These are phyloP conservation scores for Notothenia rossii DNA, from an alignment of 2,113 vertebrate species.

Conservation along the genomic window DNA sequence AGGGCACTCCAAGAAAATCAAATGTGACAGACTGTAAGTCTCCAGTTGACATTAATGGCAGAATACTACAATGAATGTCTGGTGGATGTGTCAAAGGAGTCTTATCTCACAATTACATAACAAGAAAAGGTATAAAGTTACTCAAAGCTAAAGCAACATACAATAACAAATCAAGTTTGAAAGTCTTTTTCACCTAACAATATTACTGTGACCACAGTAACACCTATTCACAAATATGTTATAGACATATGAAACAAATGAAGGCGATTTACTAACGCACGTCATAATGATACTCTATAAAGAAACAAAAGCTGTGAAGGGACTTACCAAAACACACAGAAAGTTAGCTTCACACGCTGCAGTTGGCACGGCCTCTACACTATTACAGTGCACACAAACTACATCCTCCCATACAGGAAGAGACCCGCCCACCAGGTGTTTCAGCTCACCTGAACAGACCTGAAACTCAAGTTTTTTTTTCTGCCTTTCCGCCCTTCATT, in stretches of 20 bases:
- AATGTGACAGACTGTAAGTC: slow-evolving; percentile 18
- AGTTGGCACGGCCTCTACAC: slow-evolving; percentile 17
- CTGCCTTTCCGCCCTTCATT: slow-evolving; percentile 46
- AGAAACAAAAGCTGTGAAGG: not conserved
- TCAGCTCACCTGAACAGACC: slow-evolving; percentile 73
- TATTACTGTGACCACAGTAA: not conserved
- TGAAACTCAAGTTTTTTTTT: slow-evolving; percentile 69
- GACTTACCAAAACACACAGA: slow-evolving; percentile 58
- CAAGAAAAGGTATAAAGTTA: not conserved
- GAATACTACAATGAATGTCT: slow-evolving; percentile 12
- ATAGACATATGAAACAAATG: not conserved
- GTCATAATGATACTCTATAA: not conserved
- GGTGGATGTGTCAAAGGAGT: not conserved
- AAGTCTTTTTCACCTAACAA: not conserved
- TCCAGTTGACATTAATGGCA: slow-evolving; percentile 6
- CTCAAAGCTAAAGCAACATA: not conserved
- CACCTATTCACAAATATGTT: not conserved
- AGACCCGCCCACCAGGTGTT: slow-evolving; percentile 47
- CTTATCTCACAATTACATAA: not conserved
- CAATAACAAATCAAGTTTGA: not conserved
- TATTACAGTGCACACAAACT: not conserved
- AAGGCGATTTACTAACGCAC: not conserved
- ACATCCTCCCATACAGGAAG: slow-evolving; percentile 48
- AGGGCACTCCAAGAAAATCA: slow-evolving; percentile 14
- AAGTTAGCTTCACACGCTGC: slow-evolving; percentile 15